Evolutionary conservation across 1,140 invertebrate genomes (phyloP), one percentile per base, ranked within the genome.

Genomic region (Drosophila albomicans): DNA sequence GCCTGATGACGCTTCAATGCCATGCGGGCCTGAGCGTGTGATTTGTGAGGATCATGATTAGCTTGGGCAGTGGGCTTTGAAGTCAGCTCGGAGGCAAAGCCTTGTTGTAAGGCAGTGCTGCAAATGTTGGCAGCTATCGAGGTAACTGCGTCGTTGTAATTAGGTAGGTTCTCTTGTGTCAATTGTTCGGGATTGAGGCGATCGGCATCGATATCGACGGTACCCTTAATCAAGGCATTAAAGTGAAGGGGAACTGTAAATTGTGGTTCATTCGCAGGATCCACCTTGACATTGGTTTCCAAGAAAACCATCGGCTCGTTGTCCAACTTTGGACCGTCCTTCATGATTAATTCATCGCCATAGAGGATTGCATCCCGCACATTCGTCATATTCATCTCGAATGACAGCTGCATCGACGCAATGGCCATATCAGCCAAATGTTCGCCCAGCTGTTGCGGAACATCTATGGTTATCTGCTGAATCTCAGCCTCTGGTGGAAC

Each of bases 321-420:
- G 5, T 56, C 15, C 4, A 56, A 10, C 5, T 45, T 38, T 0
- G 52, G 5, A 1, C n/a, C 41, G 5, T 41, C 41, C 6, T 56
- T 52, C 10, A 28, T 0, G 4, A 5, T 6, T 0, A 38, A 15
- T 0, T 61, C 25, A 0, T 38, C 5, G 1, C 68, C 43, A 11
- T 32, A 54, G 0, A 49, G 7, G 0, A 91, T 58, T 1, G 79
- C 89, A 25, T 86, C 79, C 0, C 54, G 65, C 5, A 91, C 73
- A 62, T 78, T 91, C 0, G 85, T 86, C 89, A 91, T 89, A 32
- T 91, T 82, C 89, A 91, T 91, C 43, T 91, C 89, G 10, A 91
- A 91, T 6, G 85, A 82, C 25, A 91, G 32, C 30, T 91, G 66
- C 89, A 91, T 91, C 1, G 89, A 91, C 1, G 89, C 58, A 8